Percentiles rank a stretch among this genome's conserved stretches.
These are phyloP conservation scores for Odontocolon sp. DNA, from an alignment of 2,888 invertebrate genomes.

Conservation along the genomic window DNA sequence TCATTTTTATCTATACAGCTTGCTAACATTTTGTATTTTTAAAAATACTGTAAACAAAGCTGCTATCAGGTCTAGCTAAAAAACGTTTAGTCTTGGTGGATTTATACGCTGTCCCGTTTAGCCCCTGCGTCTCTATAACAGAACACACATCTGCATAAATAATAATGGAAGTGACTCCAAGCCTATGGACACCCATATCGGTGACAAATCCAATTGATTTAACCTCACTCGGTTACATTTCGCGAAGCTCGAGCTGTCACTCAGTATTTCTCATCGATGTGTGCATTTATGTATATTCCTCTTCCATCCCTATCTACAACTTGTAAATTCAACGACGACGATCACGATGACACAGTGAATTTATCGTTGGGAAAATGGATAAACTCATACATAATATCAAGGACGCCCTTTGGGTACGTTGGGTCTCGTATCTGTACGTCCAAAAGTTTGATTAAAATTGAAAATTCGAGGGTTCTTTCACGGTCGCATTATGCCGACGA, in stretches of 20 bases:
- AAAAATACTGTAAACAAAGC: too few relatives aligned
- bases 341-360: background rate
- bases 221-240: constrained; percentile 9
- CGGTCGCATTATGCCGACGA: background rate
- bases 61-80: too few relatives aligned
- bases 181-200: too few relatives aligned
- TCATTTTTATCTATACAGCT: too few relatives aligned
- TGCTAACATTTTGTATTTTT: too few relatives aligned
- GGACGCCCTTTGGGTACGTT: background rate
- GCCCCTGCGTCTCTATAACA: too few relatives aligned
- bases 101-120: too few relatives aligned
- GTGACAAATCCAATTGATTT: constrained; percentile 40
- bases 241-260: constrained; percentile 10
- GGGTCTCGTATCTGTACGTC: background rate
- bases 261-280: background rate
- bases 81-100: too few relatives aligned
- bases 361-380: constrained; percentile 15
- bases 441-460: constrained; percentile 7
- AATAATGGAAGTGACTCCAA: too few relatives aligned
- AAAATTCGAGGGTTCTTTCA: background rate
- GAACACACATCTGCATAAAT: too few relatives aligned
- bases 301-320: too few relatives aligned
- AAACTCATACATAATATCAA: background rate
- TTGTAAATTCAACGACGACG: constrained; percentile 7
- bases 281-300: constrained; percentile 9